Evolutionary conservation across 2,113 vertebrate genomes (phyloP), one percentile per base, ranked within the genome.

Genomic region (Tetrao urogallus): DNA sequence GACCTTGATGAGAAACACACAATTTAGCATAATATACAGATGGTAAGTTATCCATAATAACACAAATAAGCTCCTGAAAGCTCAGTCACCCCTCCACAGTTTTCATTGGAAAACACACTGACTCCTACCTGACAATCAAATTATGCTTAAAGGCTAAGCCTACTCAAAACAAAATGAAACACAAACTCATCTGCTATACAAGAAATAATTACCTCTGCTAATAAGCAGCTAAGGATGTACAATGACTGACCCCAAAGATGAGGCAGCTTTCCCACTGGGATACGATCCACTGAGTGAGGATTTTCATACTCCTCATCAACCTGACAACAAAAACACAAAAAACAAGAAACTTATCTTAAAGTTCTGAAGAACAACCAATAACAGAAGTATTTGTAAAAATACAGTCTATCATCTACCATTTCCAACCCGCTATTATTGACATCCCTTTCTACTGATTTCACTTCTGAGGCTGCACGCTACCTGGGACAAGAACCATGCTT

Each of bases 201-300:
- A 58, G 13, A 60, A 88, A 47, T 21, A 40, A 81, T 87, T 97
- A 99, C 99, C 99, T 99, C 99, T 65, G 99, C 98, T 95, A 99
- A 95, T 5, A 99, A 97, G 57, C 97, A 98, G 93, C 99, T 97
- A 72, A 99, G 95, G 78, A 99, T 98, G 92, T 99, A 99, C n/a
- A 99, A 96, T 0, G 99, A 99, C 32, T 99, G 99, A 54, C 99
- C 99, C 99, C 99, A 99, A 97, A 99, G 98, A 97, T 99, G 99
- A 19, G 99, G 99, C 42, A 99, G 89, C 96, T 99, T 99, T 30
- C 99, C 99, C 89, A 97, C 52, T 32, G 98, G 97, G 71, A 98
- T 81, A 92, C 99, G 98, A 94, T 99, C 99, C 97, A 99, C 99
- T 0, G 98, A 98, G 95, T 99, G 99, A 76, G 99, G 99, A 76